Base-by-base conservation (phyloP, 2,888 invertebrate genomes). In the Parnassius smintheus region DNA sequence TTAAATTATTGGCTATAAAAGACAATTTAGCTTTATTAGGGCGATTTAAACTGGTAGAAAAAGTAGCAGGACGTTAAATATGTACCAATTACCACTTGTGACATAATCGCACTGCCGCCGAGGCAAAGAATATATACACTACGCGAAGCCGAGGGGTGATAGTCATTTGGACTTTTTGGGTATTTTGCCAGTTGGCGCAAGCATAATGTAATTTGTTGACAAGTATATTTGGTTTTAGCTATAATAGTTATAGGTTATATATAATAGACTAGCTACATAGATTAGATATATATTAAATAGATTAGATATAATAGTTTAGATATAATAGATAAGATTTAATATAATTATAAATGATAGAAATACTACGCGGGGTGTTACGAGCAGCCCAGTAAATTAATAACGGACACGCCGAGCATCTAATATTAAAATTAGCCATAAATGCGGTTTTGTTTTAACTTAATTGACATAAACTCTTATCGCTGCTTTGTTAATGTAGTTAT, bases 121-220 rank as follows among this genome's bases (percentile, higher is more conserved):
- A 76, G 78, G 80, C 18, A 18, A 18, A 18, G 18, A 18, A 18
- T 18, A 18, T 18, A 18, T 18, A 18, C 18, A 18, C 18, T 18
- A 18, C 18, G 18, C 18, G 18, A 18, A 18, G 18, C 18, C 18
- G 71, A 76, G 78, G 80, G 81, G 80, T 78, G 79, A 70, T 72
- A 74, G 76, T 71, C 82, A 82, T 85, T 87, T 84, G 80, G 75
- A 81, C 76, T 83, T 83, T 81, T 83, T 80, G 74, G 78, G 73
- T 81, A 70, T 80, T 81, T 80, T 78, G 75, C 78, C 82, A 82
- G 77, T 81, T 82, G 83, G 76, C 66, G 72, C 78, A 77, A 78
- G 76, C 75, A 75, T 78, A 75, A 76, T 74, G 69, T 72, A 75
- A 77, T 75, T 80, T 80, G 76, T 78, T 80, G 75, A 77, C 72